These are phyloP conservation scores for Catharus fuscescens DNA, from an alignment of 2,113 vertebrate genomes.

Conservation along the genomic window DNA sequence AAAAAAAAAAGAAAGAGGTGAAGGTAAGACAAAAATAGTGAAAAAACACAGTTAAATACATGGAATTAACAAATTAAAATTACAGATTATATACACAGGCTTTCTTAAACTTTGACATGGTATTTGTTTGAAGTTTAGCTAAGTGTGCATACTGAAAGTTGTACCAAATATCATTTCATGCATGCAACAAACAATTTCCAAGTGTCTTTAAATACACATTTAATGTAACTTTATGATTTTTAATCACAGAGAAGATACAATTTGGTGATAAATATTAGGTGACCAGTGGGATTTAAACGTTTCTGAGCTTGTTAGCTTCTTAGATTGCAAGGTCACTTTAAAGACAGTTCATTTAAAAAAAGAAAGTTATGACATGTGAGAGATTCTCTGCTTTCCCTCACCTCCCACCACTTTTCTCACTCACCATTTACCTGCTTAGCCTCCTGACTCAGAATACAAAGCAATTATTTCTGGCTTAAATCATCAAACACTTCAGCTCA, in stretches of 20 bases:
- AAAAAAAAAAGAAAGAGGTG: slow-evolving; percentile 67
- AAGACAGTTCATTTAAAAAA: not conserved
- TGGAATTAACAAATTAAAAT: not conserved
- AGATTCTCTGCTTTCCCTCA: not conserved
- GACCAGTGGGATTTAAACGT: not conserved
- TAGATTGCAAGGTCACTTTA: not conserved
- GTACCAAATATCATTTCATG: not conserved
- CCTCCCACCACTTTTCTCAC: not conserved
- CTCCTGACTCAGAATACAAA: not conserved
- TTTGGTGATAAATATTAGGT: not conserved
- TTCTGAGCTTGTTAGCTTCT: not conserved
- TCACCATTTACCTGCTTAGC: not conserved
- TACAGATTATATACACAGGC: not conserved
- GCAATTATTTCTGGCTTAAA: not conserved
- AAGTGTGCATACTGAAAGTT: not conserved
- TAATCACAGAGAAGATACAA: not conserved
- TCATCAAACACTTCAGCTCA: not conserved
- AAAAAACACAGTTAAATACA: slow-evolving; percentile 55
- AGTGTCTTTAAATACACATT: not conserved
- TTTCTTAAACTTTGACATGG: not conserved
- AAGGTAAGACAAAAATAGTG: slow-evolving; percentile 67
- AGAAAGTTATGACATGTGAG: not conserved
- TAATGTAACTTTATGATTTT: not conserved
- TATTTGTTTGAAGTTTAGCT: not conserved
- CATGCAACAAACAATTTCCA: slow-evolving; percentile 44